A percentile compares a stretch with the other conserved stretches of the same genome.
Evolutionary conservation across 2,797 vertebrate species (phyloP).

Genomic region (Anomalospiza imberbis): DNA sequence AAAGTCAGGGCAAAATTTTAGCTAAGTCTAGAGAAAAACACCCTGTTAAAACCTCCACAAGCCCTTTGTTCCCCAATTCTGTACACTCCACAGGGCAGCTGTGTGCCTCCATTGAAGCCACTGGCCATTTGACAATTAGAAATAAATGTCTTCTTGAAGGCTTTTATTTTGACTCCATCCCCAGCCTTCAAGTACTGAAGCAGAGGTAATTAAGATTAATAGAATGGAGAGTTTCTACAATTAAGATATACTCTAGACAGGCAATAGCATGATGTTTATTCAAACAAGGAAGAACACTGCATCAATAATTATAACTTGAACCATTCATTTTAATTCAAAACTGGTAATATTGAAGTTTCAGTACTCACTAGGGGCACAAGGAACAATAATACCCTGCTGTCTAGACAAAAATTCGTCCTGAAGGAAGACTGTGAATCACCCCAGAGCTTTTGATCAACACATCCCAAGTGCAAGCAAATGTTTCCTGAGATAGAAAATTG

Average conservation of each 20-base stretch:
- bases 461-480: not conserved
- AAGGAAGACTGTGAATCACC: not conserved
- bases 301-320: conserved; percentile 59
- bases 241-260: conserved; percentile 40
- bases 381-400: not conserved
- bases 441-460: conserved; percentile 16
- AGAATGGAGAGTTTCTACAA: conserved; percentile 48
- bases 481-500: not conserved
- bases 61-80: not conserved
- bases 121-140: not conserved
- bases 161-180: not conserved
- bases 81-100: not conserved
- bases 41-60: not conserved
- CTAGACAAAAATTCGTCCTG: not conserved
- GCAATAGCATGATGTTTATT: conserved; percentile 58
- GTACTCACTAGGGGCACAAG: not conserved
- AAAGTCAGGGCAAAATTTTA: not conserved
- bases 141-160: not conserved
- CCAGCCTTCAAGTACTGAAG: not conserved
- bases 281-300: conserved; percentile 40
- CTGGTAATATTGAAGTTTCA: not conserved
- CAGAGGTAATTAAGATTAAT: conserved; percentile 53
- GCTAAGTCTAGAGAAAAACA: not conserved
- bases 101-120: not conserved
- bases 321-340: conserved; percentile 64